phyloP scores from a whole-genome alignment of 2,797 vertebrate species.

The Tokudaia tokunoshimensis region DNA sequence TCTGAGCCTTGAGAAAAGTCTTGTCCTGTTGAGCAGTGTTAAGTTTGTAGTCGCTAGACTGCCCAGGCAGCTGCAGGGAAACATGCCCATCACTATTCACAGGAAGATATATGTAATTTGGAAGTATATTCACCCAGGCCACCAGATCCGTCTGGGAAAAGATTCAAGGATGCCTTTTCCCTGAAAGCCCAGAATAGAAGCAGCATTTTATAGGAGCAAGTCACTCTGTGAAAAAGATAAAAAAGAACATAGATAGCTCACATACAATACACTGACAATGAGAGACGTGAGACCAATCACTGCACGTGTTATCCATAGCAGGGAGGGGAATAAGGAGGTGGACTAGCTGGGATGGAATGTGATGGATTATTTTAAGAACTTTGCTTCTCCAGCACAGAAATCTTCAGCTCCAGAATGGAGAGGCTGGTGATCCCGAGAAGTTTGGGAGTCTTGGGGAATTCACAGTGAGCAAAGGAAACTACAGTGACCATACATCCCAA shows the following conservation, averaged over 20 bases:
- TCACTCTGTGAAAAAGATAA: not conserved
- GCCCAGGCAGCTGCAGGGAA: slow-evolving; percentile 1
- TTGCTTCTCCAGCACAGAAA: not conserved
- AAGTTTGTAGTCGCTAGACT: not conserved
- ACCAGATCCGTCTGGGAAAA: not conserved
- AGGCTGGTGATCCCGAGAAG: not conserved
- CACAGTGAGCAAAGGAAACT: not conserved
- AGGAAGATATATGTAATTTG: not conserved
- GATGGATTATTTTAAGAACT: not conserved
- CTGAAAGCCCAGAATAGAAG: slow-evolving; percentile 22
- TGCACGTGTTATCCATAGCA: not conserved
- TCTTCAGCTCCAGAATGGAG: not conserved
- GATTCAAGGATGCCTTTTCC: not conserved
- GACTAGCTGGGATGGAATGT: not conserved
- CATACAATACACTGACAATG: not conserved
- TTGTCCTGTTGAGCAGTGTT: not conserved
- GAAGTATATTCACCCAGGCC: not conserved
- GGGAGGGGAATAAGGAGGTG: not conserved
- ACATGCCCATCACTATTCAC: not conserved
- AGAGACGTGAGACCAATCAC: not conserved
- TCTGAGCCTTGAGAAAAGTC: not conserved
- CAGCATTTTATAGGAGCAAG: not conserved
- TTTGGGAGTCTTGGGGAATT: not conserved
- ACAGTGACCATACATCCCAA: not conserved
- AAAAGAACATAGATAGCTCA: not conserved